phyloP scores from a whole-genome alignment of 1,140 invertebrate genomes.

The Scaptomyza pallida region DNA sequence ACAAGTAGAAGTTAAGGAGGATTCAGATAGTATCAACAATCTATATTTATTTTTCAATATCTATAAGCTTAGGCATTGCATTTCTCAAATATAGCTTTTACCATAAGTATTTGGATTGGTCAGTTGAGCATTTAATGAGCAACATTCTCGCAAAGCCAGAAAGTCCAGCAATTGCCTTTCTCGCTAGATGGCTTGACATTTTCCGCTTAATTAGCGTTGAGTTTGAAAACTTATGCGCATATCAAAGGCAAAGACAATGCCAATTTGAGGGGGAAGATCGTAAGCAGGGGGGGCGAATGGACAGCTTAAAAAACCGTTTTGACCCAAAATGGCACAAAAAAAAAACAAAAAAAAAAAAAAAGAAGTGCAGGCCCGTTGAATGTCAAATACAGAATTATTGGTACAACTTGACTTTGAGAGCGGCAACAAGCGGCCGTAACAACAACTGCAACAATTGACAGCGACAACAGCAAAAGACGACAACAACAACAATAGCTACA shows the following conservation, averaged over 20 bases:
- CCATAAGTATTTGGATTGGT: not conserved
- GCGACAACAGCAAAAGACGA: conserved; percentile 32
- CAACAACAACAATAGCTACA: conserved; percentile 23
- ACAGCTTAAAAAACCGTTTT: conserved; percentile 60
- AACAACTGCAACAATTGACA: conserved; percentile 36
- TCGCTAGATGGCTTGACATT: conserved; percentile 25
- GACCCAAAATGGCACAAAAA: conserved; percentile 32
- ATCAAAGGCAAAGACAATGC: conserved; percentile 38
- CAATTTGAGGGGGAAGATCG: not conserved
- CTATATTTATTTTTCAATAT: no score
- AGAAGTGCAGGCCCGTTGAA: conserved; percentile 57
- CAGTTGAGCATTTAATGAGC: conserved; percentile 18
- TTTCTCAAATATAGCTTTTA: not conserved
- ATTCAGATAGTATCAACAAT: no score
- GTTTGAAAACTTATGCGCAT: conserved; percentile 32
- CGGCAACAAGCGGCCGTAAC: conserved; percentile 56
- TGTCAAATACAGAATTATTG: conserved; percentile 83
- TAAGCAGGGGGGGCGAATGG: not conserved
- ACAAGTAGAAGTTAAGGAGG: conserved; percentile 20
- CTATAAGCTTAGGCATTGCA: no score
- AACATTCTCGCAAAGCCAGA: conserved; percentile 6
- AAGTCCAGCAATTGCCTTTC: conserved; percentile 14
- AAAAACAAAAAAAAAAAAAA: conserved; percentile 35
- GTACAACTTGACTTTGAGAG: conserved; percentile 72
- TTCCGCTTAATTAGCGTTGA: conserved; percentile 47